Evolutionary conservation across 2,888 invertebrate species (phyloP).

Genomic region (Drosophila infuscata): DNA sequence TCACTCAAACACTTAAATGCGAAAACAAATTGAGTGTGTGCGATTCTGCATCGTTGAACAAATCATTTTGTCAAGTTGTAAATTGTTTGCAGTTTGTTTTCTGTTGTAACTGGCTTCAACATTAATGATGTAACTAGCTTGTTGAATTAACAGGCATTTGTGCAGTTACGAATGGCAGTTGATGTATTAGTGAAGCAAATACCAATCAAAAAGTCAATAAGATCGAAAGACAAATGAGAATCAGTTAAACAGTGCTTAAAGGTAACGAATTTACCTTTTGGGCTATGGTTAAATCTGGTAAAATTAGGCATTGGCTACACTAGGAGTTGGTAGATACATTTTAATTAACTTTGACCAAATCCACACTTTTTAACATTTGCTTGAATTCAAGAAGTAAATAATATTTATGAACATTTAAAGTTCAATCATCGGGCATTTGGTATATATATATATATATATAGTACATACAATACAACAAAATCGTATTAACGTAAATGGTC

Average conservation of each 20-base stretch:
- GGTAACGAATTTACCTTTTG: not conserved
- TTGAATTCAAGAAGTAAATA: constrained; percentile 59
- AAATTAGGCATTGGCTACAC: too few species aligned
- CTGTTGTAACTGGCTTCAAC: not conserved
- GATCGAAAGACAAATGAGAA: not conserved
- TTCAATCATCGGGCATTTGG: constrained; percentile 9
- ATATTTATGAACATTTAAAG: constrained; percentile 34
- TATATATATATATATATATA: not conserved
- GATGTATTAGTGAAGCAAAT: constrained; percentile 3
- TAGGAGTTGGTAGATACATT: not conserved
- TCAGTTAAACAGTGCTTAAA: not conserved
- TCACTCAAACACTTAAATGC: constrained; percentile 8
- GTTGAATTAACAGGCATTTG: not conserved
- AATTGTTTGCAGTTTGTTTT: constrained; percentile 9
- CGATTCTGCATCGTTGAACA: constrained; percentile 16
- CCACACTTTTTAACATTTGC: constrained; percentile 18
- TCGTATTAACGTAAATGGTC: constrained; percentile 38
- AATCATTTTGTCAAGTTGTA: constrained; percentile 23
- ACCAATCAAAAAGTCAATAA: constrained; percentile 1
- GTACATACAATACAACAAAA: not conserved
- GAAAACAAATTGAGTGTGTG: constrained; percentile 11
- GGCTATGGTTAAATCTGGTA: not conserved
- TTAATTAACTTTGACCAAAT: not conserved
- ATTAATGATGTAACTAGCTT: constrained; percentile 8
- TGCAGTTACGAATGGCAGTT: not conserved